Percentiles rank a stretch among this genome's conserved stretches.
phyloP scores from a whole-genome alignment of 2,888 invertebrate species.

The Morinoia aosen region DNA sequence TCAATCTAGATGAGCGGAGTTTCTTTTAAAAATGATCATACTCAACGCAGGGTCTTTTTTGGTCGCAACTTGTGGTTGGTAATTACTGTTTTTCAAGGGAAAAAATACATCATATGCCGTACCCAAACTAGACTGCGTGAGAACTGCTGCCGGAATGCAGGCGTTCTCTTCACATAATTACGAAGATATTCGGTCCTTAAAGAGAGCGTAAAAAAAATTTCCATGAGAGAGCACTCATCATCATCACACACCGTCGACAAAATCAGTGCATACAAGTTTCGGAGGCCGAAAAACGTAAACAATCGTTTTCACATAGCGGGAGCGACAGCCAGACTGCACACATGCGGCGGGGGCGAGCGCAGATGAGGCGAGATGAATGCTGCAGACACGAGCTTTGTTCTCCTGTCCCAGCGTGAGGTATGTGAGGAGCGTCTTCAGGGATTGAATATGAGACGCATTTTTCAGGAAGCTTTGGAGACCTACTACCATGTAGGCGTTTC shows the following conservation, averaged over 20 bases:
- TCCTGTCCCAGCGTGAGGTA: neutral
- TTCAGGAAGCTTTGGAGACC: neutral
- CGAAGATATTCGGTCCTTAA: neutral
- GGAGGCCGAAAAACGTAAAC: neutral
- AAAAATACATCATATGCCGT: neutral
- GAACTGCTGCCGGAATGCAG: neutral
- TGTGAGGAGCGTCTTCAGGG: neutral
- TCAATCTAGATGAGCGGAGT: too few relatives aligned
- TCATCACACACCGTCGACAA: neutral
- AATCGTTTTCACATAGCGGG: neutral
- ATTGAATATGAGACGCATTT: neutral
- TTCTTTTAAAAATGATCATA: neutral
- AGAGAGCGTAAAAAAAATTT: neutral
- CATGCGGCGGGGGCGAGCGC: neutral
- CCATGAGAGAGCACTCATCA: neutral
- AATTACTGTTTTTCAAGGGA: neutral
- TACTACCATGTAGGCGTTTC: neutral
- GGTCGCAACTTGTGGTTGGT: too few relatives aligned
- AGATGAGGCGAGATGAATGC: neutral
- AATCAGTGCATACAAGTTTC: neutral
- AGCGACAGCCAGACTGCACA: neutral
- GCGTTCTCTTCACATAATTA: neutral
- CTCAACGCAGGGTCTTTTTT: neutral
- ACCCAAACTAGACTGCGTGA: neutral
- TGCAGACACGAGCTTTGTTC: neutral